Conservation (phyloP, 1,140 invertebrate genomes). For the Drosophila equinoxialis region DNA sequence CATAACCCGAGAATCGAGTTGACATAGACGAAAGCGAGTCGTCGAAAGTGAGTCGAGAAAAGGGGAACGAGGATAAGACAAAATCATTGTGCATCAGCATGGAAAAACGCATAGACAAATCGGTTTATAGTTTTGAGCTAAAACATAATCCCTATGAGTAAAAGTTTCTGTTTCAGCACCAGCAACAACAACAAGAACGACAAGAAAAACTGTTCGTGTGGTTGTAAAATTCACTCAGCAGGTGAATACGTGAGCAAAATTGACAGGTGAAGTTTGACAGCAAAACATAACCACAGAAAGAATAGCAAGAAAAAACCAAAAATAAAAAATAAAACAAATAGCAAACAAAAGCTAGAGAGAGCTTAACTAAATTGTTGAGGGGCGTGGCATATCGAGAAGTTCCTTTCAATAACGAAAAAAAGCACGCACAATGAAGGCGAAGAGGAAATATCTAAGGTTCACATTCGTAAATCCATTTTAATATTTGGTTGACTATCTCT, state of each 20-base stretch:
- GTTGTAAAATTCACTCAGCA: constrained; percentile 40
- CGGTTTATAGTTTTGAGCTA: constrained; percentile 56
- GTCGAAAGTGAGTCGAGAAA: background rate
- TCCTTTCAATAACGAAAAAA: too few relatives aligned
- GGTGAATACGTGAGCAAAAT: constrained; percentile 35
- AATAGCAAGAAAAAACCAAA: constrained; percentile 8
- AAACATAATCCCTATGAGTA: constrained; percentile 57
- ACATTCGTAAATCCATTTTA: too few relatives aligned
- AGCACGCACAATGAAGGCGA: too few relatives aligned
- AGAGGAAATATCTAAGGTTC: too few relatives aligned
- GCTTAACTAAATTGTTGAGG: background rate
- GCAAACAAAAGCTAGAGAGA: constrained; percentile 7
- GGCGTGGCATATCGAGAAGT: background rate
- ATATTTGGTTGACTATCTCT: too few relatives aligned
- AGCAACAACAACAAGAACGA: constrained; percentile 19
- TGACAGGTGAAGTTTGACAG: constrained; percentile 41
- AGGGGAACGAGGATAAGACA: background rate
- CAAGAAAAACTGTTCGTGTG: constrained; percentile 20
- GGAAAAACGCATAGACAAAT: constrained; percentile 54
- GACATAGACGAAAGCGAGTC: background rate
- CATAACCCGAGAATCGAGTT: background rate
- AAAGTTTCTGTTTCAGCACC: constrained; percentile 53
- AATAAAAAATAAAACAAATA: constrained; percentile 7
- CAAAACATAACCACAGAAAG: background rate
- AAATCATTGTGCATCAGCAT: constrained; percentile 15